Conservation (phyloP, 1,140 invertebrate genomes). For the Oedothorax gibbosus region DNA sequence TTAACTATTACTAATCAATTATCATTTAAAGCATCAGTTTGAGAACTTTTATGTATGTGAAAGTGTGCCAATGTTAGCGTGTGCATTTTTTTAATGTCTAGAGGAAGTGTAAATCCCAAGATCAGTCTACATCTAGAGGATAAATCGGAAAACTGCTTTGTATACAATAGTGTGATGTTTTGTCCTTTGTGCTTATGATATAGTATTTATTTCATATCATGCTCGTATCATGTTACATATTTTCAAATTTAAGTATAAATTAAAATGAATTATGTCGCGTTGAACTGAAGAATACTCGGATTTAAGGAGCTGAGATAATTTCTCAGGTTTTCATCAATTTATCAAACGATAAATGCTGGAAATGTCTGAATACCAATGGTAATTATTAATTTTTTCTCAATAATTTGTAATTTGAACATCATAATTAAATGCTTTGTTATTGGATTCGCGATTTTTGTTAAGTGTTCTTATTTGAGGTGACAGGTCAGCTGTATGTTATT, state of each 20-base stretch:
- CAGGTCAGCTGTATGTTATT: too few species aligned
- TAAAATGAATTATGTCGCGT: constrained; percentile 20
- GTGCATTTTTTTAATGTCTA: too few species aligned
- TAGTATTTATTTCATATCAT: too few species aligned
- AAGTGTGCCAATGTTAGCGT: too few species aligned
- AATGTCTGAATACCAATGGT: constrained; percentile 57
- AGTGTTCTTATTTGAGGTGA: background rate
- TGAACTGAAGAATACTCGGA: background rate
- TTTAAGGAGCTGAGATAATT: constrained; percentile 1
- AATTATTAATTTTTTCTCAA: background rate
- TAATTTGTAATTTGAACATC: background rate
- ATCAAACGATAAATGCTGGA: constrained; percentile 55
- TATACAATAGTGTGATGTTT: too few species aligned
- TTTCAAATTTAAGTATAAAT: constrained; percentile 15
- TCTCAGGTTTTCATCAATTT: constrained; percentile 36
- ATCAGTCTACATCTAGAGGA: too few species aligned
- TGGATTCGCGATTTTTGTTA: background rate
- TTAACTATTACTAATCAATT: too few species aligned
- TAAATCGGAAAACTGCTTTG: too few species aligned
- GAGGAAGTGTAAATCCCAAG: too few species aligned
- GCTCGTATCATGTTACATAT: background rate
- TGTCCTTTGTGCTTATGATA: too few species aligned
- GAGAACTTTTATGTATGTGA: too few species aligned
- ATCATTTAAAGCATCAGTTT: too few species aligned
- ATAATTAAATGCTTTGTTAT: background rate